Evolutionary conservation across 2,113 vertebrate genomes (phyloP).

Genomic region (Sylvia atricapilla): DNA sequence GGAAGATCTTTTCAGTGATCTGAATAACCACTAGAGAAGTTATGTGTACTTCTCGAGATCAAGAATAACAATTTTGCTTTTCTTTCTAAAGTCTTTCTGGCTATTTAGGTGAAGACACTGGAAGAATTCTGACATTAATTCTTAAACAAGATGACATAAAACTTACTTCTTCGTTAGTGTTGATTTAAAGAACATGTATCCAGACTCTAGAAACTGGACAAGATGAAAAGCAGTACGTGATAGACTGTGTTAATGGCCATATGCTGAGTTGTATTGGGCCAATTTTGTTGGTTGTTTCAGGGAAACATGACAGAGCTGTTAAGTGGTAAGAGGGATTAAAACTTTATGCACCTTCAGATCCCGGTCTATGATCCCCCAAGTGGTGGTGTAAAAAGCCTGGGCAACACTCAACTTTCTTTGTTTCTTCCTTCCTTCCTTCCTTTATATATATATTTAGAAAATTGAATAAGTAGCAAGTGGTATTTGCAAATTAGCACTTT

Average conservation of each 20-base stretch:
- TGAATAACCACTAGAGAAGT: background rate
- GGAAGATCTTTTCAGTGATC: background rate
- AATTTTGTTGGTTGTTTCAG: background rate
- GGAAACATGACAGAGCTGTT: background rate
- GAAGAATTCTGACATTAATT: background rate
- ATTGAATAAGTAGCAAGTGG: background rate
- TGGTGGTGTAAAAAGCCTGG: background rate
- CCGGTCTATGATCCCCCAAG: background rate
- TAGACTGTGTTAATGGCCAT: background rate
- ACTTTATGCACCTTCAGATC: background rate
- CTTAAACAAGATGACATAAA: background rate
- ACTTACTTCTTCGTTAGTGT: background rate
- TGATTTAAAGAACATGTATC: background rate
- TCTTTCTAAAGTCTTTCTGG: background rate
- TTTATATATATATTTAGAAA: background rate
- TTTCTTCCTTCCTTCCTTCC: background rate
- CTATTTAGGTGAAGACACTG: background rate
- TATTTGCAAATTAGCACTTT: background rate
- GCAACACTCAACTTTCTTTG: background rate
- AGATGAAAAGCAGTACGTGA: background rate
- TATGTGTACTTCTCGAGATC: background rate
- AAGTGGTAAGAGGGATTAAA: background rate
- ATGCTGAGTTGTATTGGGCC: background rate
- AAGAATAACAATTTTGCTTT: background rate
- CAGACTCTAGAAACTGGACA: background rate